phyloP scores from a whole-genome alignment of 2,113 vertebrate genomes.

The Phaethon lepturus region DNA sequence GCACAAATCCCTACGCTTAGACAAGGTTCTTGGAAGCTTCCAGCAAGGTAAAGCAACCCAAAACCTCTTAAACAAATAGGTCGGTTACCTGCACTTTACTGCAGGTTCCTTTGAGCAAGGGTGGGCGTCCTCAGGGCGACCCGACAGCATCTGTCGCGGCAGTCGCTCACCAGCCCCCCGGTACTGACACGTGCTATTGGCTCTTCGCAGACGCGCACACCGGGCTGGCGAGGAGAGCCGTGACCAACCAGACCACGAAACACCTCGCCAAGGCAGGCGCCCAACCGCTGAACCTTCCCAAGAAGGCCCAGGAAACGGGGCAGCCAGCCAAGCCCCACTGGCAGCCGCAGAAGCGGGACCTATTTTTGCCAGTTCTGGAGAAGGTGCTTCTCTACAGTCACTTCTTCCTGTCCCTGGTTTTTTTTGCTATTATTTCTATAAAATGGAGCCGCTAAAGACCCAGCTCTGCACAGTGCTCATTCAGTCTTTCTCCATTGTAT shows the following conservation, averaged over 20 bases:
- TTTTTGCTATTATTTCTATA: not conserved
- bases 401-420: conserved; percentile 19
- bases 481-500: not conserved
- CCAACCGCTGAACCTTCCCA: not conserved
- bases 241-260: accelerated
- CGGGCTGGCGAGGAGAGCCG: accelerated
- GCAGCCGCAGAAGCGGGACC: not conserved
- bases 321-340: not conserved
- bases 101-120: not conserved
- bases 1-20: not conserved
- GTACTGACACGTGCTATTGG: accelerated
- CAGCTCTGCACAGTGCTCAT: not conserved
- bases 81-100: not conserved
- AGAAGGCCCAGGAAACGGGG: not conserved
- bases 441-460: conserved; percentile 48
- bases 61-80: accelerated
- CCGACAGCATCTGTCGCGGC: accelerated
- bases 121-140: not conserved
- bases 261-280: not conserved
- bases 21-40: not conserved
- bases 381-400: conserved; percentile 52
- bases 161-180: accelerated
- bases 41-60: not conserved
- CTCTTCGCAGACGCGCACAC: not conserved
- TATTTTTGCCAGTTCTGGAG: not conserved